phyloP scores from a whole-genome alignment of 92 coral and sea anemone genomes.

The Parazoanthus atlanticus region DNA sequence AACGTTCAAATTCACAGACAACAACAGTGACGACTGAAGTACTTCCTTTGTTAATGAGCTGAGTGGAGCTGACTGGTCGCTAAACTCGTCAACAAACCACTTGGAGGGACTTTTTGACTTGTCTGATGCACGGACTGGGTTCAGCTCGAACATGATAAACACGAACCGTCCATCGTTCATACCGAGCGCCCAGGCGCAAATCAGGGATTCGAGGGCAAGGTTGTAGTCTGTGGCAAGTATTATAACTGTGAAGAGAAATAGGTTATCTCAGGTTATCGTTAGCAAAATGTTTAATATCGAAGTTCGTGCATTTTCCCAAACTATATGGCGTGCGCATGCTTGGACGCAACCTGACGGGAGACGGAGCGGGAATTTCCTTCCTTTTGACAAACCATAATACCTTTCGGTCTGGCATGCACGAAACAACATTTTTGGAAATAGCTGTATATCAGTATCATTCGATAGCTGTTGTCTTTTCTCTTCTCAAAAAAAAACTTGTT shows the following conservation, averaged over 20 bases:
- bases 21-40: conserved; percentile 64
- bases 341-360: too few species aligned
- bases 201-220: conserved; percentile 66
- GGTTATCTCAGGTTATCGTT: not conserved
- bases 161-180: conserved; percentile 63
- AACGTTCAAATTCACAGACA: conserved; percentile 57
- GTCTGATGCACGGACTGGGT: conserved; percentile 55
- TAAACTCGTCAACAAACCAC: conserved; percentile 48
- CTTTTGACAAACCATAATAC: too few species aligned
- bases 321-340: too few species aligned
- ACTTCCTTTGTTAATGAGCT: conserved; percentile 39
- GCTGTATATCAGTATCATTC: too few species aligned
- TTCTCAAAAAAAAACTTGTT: too few species aligned
- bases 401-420: too few species aligned
- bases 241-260: conserved; percentile 53
- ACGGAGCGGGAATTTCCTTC: too few species aligned
- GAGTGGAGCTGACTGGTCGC: conserved; percentile 20
- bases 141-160: conserved; percentile 72
- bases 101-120: conserved; percentile 37
- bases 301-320: too few species aligned
- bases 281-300: not conserved
- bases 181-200: conserved; percentile 65
- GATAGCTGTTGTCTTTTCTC: too few species aligned
- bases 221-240: conserved; percentile 78
- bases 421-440: too few species aligned